Evolutionary conservation across 2,888 invertebrate genomes (phyloP), one percentile per base, ranked within the genome.

Genomic region (Neoaliturus tenellus): DNA sequence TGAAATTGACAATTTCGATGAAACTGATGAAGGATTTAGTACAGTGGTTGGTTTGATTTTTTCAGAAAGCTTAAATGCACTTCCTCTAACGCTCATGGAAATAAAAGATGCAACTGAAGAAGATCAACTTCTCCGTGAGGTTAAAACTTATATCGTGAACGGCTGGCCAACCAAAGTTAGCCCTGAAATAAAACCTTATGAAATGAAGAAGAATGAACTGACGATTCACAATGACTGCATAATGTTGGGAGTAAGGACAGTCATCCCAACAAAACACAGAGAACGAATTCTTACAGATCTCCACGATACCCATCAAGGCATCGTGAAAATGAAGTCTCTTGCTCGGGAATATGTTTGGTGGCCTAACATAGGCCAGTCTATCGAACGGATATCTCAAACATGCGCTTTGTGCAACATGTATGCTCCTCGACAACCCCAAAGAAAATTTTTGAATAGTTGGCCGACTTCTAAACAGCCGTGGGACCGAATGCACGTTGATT

Each of bases 201-300:
- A 10, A 80, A 1, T 25, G 8, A 44, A 58, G 33, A 35, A 80
- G 23, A 33, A 48, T 20, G 58, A 80, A 20, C 20, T 81, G 20
- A 39, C 81, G 0, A 17, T 35, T n/a, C 25, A 58, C 8, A 31
- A 58, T 6, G 62, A 35, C 0, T 81, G 62, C 35, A 62, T 81
- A 8, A 81, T 62, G 33, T 81, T 58, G 81, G 81, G 81, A n/a
- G 35, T 58, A 35, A 31, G 81, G 39, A 55, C 23, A n/a, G 81
- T 81, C 17, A 81, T 81, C 39, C 35, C 58, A n/a, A 8, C 6
- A 1, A 33, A 48, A n/a, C 51, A 51, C 1, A 48, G 55, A 23
- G 10, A 51, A 4, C 4, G 20, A 31, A 41, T 58, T 5, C 33
- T 58, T 23, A 17, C 51, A 20, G 0, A 81, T 51, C 48, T 80